Base-by-base conservation (phyloP, 2,113 vertebrate genomes). In the Phyllopteryx taeniolatus region DNA sequence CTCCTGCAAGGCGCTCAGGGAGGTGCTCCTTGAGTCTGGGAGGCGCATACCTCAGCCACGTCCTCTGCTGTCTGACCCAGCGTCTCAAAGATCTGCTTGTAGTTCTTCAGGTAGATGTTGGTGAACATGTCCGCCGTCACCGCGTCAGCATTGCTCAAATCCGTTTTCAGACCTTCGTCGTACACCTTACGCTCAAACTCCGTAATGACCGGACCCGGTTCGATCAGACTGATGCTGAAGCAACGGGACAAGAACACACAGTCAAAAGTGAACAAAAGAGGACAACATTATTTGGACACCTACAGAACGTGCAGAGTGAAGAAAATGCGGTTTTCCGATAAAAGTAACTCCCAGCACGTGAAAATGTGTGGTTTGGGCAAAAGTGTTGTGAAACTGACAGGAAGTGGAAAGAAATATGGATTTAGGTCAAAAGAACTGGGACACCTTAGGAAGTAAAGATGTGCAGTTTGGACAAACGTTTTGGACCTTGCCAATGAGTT, bases 121-220 rank as follows among this genome's bases (percentile, higher is more conserved):
- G 86, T 90, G 82, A 95, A 96, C 93, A 96, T 95, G 44, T 94
- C 92, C 6, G 94, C 94, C 13, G 94, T 95, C 79, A 94, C 87
- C 79, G 87, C 61, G 81, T 95, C 94, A 62, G 91, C 91, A 78
- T 92, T 92, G 65, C 91, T 94, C 79, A 95, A 93, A 70, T 96
- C 94, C 74, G 92, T 94, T 89, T 94, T 95, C 91, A 93, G 39
- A 46, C 92, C 93, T 51, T 94, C 92, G 1, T 94, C 93, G 70
- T 87, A 95, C 19, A 94, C 91, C 83, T 96, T 96, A 65, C 79
- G 90, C 87, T 96, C 94, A 92, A 95, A 95, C 81, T 94, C 93
- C 69, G 92, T 94, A 74, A 95, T 68, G 62, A 95, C 94, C 0
- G 92, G 94, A 5, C 94, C 94, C 7, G 94, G 94, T 81, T 96